Conservation (phyloP, 2,113 vertebrate genomes). For the Calyptommatus sinebrachiatus region DNA sequence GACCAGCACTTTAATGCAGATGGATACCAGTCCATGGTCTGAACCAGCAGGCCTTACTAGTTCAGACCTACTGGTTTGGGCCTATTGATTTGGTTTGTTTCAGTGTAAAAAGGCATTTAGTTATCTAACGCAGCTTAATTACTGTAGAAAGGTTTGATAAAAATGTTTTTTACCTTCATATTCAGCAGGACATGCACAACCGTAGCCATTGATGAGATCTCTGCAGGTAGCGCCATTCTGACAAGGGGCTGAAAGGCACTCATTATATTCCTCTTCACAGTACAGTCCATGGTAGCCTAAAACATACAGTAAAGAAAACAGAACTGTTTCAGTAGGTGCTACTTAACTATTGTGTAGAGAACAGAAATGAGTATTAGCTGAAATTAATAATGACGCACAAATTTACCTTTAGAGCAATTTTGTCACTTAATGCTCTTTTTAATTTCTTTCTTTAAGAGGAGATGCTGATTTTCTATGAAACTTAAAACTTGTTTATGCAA, state of each 20-base stretch:
- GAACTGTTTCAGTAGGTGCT: background rate
- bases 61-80: too few relatives aligned
- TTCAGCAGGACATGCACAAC: constrained; percentile 87
- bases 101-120: too few relatives aligned
- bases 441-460: background rate
- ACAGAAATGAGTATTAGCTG: background rate
- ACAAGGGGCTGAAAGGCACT: constrained; percentile 92
- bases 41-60: too few relatives aligned
- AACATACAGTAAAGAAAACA: constrained; percentile 28
- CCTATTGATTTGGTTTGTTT: too few relatives aligned
- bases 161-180: constrained; percentile 80
- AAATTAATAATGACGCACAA: background rate
- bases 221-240: constrained; percentile 92
- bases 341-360: background rate
- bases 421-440: background rate
- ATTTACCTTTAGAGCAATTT: background rate
- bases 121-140: too few relatives aligned
- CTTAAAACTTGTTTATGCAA: background rate
- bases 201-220: constrained; percentile 87
- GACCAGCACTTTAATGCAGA: too few relatives aligned
- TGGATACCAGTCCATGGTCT: too few relatives aligned
- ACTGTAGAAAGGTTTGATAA: background rate
- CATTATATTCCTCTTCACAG: constrained; percentile 95
- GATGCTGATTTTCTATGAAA: background rate
- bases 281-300: constrained; percentile 95